Evolutionary conservation across 2,797 vertebrate species (phyloP).

Genomic region (Protonibea diacanthus): DNA sequence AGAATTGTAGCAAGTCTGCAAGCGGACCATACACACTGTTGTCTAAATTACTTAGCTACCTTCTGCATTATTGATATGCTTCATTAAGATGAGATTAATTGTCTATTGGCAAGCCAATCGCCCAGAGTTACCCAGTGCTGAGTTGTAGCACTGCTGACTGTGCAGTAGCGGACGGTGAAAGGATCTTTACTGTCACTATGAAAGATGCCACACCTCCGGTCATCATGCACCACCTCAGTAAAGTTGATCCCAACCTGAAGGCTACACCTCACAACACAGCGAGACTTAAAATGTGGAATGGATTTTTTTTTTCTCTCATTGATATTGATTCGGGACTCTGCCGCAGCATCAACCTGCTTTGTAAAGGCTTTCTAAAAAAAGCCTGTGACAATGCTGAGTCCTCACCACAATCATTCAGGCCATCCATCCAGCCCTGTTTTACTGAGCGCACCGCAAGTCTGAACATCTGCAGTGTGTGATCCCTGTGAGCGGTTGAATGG

Average conservation of each 20-base stretch:
- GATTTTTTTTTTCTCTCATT: constrained; percentile 18
- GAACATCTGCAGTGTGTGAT: constrained; percentile 25
- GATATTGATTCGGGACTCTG: constrained; percentile 44
- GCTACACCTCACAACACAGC: not conserved
- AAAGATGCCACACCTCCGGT: constrained; percentile 59
- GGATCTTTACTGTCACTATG: constrained; percentile 55
- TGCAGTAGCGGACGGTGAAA: constrained; percentile 54
- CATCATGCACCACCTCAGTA: constrained; percentile 33
- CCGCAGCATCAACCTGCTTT: constrained; percentile 45
- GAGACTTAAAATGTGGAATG: not conserved
- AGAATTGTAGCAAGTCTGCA: constrained; percentile 24
- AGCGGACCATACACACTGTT: constrained; percentile 21
- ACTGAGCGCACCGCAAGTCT: constrained; percentile 22
- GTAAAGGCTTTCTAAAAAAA: constrained; percentile 43
- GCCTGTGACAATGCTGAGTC: constrained; percentile 42
- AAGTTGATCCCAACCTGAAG: constrained; percentile 19
- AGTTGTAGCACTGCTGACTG: constrained; percentile 63
- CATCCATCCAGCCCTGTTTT: constrained; percentile 26
- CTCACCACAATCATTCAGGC: constrained; percentile 10
- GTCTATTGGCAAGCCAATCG: constrained; percentile 59
- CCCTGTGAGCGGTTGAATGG: constrained; percentile 2
- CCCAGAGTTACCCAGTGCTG: constrained; percentile 53
- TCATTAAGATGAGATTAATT: constrained; percentile 73
- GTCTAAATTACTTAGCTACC: constrained; percentile 49
- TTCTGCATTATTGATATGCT: constrained; percentile 68